These are phyloP conservation scores for Eriosoma lanigerum DNA, from an alignment of 1,140 invertebrate genomes.

Conservation along the genomic window DNA sequence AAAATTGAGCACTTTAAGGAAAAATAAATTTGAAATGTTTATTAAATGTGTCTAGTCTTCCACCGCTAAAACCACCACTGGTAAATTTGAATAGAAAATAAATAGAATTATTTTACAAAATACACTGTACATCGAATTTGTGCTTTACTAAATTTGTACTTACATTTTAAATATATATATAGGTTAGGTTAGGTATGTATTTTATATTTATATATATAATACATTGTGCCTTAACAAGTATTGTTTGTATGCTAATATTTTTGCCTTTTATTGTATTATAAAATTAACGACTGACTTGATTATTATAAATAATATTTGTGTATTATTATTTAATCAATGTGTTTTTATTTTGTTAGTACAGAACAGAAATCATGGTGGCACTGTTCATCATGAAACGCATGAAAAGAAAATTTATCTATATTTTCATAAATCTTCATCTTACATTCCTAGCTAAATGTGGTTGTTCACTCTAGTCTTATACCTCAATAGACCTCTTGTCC, in stretches of 20 bases:
- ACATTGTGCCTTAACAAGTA: constrained; percentile 40
- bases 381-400: too few species aligned
- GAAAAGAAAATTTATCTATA: too few species aligned
- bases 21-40: constrained; percentile 17
- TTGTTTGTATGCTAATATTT: constrained; percentile 49
- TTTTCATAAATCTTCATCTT: too few species aligned
- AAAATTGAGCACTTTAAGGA: constrained; percentile 9
- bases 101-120: background rate
- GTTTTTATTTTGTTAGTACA: background rate
- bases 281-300: constrained; percentile 50
- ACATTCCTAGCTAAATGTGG: too few species aligned
- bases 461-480: too few species aligned
- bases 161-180: constrained; percentile 8
- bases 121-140: constrained; percentile 36
- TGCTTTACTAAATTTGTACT: constrained; percentile 38
- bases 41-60: constrained; percentile 42
- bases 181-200: too few species aligned
- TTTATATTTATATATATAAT: constrained; percentile 8
- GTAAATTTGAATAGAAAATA: constrained; percentile 25
- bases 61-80: constrained; percentile 4
- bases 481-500: too few species aligned
- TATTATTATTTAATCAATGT: background rate
- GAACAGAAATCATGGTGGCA: background rate
- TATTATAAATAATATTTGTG: constrained; percentile 35
- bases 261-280: constrained; percentile 50